Evolutionary conservation across 2,113 vertebrate species (phyloP).

Genomic region (Falco punctatus): DNA sequence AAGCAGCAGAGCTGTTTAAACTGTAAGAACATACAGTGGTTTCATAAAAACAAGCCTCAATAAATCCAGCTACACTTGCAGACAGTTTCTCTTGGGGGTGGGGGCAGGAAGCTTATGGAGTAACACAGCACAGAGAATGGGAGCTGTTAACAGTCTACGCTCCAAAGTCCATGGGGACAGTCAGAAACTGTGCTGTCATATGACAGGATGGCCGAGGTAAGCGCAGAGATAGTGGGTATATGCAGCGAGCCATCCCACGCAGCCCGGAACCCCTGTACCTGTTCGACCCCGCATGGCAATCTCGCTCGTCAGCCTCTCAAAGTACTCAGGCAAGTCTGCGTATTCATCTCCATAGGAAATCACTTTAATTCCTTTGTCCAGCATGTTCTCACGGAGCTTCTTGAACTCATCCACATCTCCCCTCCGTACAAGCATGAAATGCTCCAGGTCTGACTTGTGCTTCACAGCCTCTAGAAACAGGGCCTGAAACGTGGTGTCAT

Average conservation of each 20-base stretch:
- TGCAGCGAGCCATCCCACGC: neutral
- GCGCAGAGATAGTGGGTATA: neutral
- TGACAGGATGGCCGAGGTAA: neutral
- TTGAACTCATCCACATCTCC: conserved; percentile 94
- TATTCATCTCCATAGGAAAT: conserved; percentile 94
- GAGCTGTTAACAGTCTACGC: accelerated
- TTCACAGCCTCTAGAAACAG: conserved; percentile 95
- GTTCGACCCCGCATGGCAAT: conserved; percentile 81
- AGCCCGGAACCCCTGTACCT: conserved; percentile 68
- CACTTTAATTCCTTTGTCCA: conserved; percentile 97
- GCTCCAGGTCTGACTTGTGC: conserved; percentile 93
- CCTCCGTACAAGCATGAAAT: conserved; percentile 95
- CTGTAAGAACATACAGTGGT: neutral
- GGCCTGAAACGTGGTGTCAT: conserved; percentile 98
- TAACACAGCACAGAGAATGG: accelerated
- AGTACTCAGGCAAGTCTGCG: conserved; percentile 90
- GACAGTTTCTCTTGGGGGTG: accelerated
- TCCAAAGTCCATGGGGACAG: neutral
- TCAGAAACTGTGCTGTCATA: accelerated
- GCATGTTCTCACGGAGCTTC: conserved; percentile 95
- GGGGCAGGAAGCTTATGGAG: neutral
- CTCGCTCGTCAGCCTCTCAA: conserved; percentile 87
- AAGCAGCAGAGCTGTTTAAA: neutral
- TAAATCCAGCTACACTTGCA: neutral
- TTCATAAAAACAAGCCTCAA: neutral